Evolutionary conservation across 2,797 vertebrate species (phyloP), one percentile per base, ranked within the genome.

Genomic region (Clarias platycephalus): DNA sequence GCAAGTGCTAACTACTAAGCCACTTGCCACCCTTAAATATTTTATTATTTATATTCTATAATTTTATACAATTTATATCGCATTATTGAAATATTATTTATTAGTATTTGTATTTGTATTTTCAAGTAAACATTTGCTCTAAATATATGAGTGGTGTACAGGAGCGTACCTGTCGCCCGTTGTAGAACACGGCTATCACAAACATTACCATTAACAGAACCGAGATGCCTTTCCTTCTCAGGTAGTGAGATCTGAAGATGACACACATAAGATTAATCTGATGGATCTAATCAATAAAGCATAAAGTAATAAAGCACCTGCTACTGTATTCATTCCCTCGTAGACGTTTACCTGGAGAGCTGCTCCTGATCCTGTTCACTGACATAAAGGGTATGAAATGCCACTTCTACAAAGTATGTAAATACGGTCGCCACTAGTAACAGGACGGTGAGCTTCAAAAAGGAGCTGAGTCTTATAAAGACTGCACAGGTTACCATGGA

Each of bases 401-500:
- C 87, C 83, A 93, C 83, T 87, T 95, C 94, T 49, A 93, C 92
- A 86, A 95, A 89, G 91, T 93, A 94, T 82, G 92, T 91, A 87
- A 95, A 94, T 6, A 93, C 44, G 1, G 86, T 83, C 85, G 93
- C 89, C 0, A 91, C 91, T 74, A 95, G 83, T 87, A 94, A 89
- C 87, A 95, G 82, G 67, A 93, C 91, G 0, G 92, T 90, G 88
- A 95, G 89, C 91, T 95, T 96, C 84, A 95, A 85, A 58, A 95
- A 86, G 1, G 94, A 95, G 88, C 94, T 95, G 3, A 95, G 90
- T 49, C 93, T 92, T 78, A 95, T 90, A 77, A 95, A 96, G 60
- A 95, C 94, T 0, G 94, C 94, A 85, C 94, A 96, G 0, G 94
- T 95, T 77, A 96, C 94, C 94, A 96, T 95, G 86, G 94, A 93